Evolutionary conservation across 2,888 invertebrate genomes (phyloP), one percentile per base, ranked within the genome.

Genomic region (Sarcophaga variegata): DNA sequence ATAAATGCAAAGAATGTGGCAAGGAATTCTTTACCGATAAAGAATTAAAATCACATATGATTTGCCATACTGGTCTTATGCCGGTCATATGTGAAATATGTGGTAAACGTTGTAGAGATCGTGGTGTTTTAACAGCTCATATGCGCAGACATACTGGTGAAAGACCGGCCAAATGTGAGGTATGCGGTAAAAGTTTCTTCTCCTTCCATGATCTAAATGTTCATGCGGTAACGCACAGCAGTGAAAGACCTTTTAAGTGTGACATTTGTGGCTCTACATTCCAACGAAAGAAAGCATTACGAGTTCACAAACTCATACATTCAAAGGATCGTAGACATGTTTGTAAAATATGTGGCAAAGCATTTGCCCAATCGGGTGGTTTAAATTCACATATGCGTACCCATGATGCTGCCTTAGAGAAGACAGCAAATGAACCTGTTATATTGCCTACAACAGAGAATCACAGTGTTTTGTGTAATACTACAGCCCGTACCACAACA

Each of bases 201-300:
- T 92, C 92, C 22, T 91, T 91, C 59, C 92, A 92, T 22, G 92
- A 92, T 83, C 90, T 93, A 25, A 93, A 92, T 60, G 93, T 93
- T 0, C 92, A 93, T 59, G 91, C 93, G 45, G 89, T 93, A 0
- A 91, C 93, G 22, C 92, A 93, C 62, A 91, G 92, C 14, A 91
- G 83, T 67, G 90, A 91, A 69, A 89, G 92, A 0, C 92, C 92
- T 3, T 93, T 89, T 72, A 85, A 85, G 67, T 89, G 89, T 66
- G 89, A 89, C 64, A 81, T 89, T 10, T 89, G 92, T 67, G 91
- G 91, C 22, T 90, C 93, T 1, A 92, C 92, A 62, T 93, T 93
- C 80, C 92, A 93, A 79, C 89, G 93, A 0, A 93, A 92, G 72
- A 93, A 93, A 64, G 92, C 93, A 0, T 82, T 93, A 25, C 90